Percentiles rank a stretch among this genome's conserved stretches.
phyloP scores from a whole-genome alignment of 2,113 vertebrate species.

The Istiophorus platypterus region DNA sequence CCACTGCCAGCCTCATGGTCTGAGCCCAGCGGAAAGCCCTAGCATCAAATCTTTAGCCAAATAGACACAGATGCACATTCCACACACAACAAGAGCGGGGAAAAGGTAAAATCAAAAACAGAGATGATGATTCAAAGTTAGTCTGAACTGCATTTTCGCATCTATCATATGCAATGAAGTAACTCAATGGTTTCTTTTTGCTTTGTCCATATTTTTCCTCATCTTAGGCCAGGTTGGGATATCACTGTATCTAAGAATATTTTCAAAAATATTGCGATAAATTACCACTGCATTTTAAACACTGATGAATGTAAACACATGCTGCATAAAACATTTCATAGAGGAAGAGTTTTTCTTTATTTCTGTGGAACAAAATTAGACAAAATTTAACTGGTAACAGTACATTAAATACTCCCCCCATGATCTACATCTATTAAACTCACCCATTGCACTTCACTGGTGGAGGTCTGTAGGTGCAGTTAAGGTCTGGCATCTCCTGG shows the following conservation, averaged over 20 bases:
- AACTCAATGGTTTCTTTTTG: neutral
- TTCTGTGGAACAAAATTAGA: neutral
- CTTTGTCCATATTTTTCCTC: neutral
- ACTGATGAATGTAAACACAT: neutral
- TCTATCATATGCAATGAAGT: neutral
- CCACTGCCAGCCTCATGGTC: slow-evolving; percentile 82
- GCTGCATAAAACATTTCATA: neutral
- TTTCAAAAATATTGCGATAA: neutral
- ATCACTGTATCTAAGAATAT: neutral
- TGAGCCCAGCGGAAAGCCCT: slow-evolving; percentile 84
- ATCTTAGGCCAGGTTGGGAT: neutral
- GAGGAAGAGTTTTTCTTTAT: neutral
- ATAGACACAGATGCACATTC: slow-evolving; percentile 1
- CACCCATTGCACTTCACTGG: slow-evolving; percentile 82
- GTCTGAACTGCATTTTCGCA: neutral
- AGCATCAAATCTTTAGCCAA: slow-evolving; percentile 79
- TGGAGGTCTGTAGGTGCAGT: slow-evolving; percentile 73
- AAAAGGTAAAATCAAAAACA: neutral
- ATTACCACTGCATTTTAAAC: neutral
- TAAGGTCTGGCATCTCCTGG: slow-evolving; percentile 77
- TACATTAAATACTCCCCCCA: neutral
- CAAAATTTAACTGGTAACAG: neutral
- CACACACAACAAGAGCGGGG: neutral
- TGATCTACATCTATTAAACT: slow-evolving; percentile 29
- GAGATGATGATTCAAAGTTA: neutral